Conservation (phyloP, 1,140 invertebrate genomes). For the Coelopa frigida region DNA sequence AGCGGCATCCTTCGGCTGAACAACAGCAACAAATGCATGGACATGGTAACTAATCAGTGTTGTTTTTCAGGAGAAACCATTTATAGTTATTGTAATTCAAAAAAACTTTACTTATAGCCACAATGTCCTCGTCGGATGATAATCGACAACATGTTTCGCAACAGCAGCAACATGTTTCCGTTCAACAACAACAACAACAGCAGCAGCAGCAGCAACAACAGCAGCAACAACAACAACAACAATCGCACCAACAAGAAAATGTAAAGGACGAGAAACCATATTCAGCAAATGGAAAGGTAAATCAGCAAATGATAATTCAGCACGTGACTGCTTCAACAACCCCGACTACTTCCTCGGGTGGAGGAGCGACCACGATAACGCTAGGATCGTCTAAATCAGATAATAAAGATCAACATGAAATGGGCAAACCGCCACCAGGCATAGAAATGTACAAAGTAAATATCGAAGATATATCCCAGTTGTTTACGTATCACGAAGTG, state of each 20-base stretch:
- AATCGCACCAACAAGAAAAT: constrained; percentile 12
- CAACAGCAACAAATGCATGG: constrained; percentile 12
- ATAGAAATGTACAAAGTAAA: constrained; percentile 72
- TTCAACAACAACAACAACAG: constrained; percentile 4
- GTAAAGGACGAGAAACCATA: constrained; percentile 20
- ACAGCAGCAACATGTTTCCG: constrained; percentile 3
- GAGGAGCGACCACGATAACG: constrained; percentile 6
- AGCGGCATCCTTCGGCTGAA: constrained; percentile 8
- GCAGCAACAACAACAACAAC: constrained; percentile 10
- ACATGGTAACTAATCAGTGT: constrained; percentile 9
- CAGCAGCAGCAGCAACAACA: constrained; percentile 14
- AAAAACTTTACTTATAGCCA: no score
- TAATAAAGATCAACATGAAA: constrained; percentile 12
- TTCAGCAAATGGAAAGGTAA: constrained; percentile 19
- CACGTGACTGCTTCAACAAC: constrained; percentile 35
- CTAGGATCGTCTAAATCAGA: constrained; percentile 13
- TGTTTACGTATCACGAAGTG: constrained; percentile 78
- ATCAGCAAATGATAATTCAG: constrained; percentile 29
- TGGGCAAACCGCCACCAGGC: constrained; percentile 47
- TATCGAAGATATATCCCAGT: constrained; percentile 72
- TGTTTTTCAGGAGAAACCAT: background rate
- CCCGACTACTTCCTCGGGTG: background rate
- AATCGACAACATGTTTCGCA: constrained; percentile 12
- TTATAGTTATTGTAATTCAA: background rate
- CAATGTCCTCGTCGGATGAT: constrained; percentile 11